Conservation (phyloP, 2,888 invertebrate species). For the Sabatieria punctata region DNA sequence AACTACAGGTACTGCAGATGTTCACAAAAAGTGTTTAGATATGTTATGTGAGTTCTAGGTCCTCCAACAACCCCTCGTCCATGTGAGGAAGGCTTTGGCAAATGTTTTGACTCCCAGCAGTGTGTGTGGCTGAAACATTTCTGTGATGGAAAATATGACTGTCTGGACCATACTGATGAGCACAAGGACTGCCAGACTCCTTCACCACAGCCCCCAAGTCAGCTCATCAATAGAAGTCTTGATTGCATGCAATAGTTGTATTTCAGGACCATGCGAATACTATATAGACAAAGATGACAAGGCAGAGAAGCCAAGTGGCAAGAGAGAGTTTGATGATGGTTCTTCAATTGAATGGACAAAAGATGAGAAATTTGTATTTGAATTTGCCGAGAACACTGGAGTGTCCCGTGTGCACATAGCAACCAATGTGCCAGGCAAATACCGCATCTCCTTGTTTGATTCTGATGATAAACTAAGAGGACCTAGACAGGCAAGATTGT, state of each 20-base stretch:
- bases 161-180: slow-evolving; percentile 8
- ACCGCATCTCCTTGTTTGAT: neutral
- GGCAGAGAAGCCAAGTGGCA: neutral
- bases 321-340: neutral
- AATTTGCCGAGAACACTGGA: neutral
- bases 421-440: neutral
- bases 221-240: neutral
- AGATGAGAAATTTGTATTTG: neutral
- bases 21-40: neutral
- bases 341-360: neutral
- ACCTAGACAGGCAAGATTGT: neutral
- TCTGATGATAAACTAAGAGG: neutral
- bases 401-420: neutral
- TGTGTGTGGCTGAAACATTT: slow-evolving; percentile 5
- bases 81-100: neutral
- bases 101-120: neutral
- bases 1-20: neutral
- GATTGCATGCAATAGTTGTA: too few relatives aligned
- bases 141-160: slow-evolving; percentile 9
- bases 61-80: neutral
- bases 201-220: neutral
- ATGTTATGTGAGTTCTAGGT: too few relatives aligned
- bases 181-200: neutral
- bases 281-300: neutral
- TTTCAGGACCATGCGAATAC: neutral